A percentile compares a stretch with the other conserved stretches of the same genome.
Evolutionary conservation across 2,888 invertebrate species (phyloP).

Genomic region (Dioctria rufipes): DNA sequence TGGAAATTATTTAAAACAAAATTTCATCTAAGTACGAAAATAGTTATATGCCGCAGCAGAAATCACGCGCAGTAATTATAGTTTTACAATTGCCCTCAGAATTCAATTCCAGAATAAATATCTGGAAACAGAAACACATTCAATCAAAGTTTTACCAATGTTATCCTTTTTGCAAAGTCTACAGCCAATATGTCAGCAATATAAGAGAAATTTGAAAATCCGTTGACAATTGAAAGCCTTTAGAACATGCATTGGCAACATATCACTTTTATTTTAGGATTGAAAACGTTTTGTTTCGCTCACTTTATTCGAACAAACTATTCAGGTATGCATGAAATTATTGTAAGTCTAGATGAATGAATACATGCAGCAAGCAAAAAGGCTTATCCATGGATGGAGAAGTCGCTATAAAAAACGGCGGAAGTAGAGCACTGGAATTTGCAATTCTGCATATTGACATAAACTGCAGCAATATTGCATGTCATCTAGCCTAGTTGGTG

Average conservation of each 20-base stretch:
- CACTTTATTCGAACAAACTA: conserved; percentile 25
- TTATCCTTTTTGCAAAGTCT: neutral
- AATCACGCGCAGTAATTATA: no score
- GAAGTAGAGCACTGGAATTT: conserved; percentile 41
- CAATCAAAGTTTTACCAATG: conserved; percentile 23
- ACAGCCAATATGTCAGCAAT: neutral
- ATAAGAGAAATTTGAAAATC: conserved; percentile 4
- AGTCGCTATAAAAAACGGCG: conserved; percentile 4
- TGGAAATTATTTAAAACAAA: no score
- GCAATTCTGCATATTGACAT: conserved; percentile 52
- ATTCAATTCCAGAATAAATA: neutral
- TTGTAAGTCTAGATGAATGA: conserved; percentile 38
- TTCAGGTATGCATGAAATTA: conserved; percentile 38
- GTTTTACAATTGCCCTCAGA: neutral
- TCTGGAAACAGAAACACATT: neutral
- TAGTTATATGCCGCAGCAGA: no score
- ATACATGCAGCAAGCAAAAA: conserved; percentile 32
- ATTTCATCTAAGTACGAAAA: no score
- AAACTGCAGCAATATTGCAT: conserved; percentile 27
- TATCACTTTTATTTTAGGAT: conserved; percentile 23
- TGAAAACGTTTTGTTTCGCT: conserved; percentile 40
- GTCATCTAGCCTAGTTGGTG: neutral
- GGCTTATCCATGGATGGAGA: neutral
- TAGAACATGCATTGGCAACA: conserved; percentile 4
- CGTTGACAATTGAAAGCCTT: conserved; percentile 21